A percentile compares a stretch with the other conserved stretches of the same genome.
phyloP scores from a whole-genome alignment of 2,113 vertebrate genomes.

The Limnothrissa miodon region DNA sequence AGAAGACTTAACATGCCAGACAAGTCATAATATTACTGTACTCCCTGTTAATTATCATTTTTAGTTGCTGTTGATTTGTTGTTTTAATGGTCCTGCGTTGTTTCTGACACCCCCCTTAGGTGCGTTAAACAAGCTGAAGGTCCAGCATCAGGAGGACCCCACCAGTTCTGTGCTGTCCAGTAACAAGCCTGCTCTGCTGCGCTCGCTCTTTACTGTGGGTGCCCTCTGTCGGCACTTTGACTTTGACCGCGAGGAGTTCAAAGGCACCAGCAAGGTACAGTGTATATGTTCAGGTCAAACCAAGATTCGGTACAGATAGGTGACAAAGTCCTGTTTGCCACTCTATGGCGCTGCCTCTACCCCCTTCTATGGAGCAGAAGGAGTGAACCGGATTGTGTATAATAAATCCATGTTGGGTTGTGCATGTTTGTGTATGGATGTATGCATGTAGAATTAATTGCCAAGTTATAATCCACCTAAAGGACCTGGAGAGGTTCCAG shows the following conservation, averaged over 20 bases:
- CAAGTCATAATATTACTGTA: too few species aligned
- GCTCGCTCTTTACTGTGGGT: conserved; percentile 96
- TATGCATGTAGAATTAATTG: background rate
- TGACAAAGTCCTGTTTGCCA: too few species aligned
- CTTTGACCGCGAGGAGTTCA: conserved; percentile 97
- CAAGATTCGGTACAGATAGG: too few species aligned
- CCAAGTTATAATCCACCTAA: background rate
- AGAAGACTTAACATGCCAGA: too few species aligned
- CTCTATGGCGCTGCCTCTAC: too few species aligned
- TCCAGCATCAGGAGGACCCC: conserved; percentile 92
- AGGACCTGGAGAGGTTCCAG: background rate
- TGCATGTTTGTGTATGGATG: background rate
- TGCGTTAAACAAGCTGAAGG: conserved; percentile 93
- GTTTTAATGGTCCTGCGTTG: background rate
- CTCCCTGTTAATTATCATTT: too few species aligned
- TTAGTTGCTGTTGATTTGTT: too few species aligned
- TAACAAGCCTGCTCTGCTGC: conserved; percentile 92
- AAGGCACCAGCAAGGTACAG: conserved; percentile 91
- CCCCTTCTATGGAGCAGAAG: background rate
- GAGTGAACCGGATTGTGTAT: background rate
- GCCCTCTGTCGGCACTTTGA: conserved; percentile 95
- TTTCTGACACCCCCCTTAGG: conserved; percentile 62
- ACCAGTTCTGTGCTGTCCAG: conserved; percentile 86
- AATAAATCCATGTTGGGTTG: background rate
- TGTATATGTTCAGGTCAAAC: background rate